Evolutionary conservation across 2,888 invertebrate genomes (phyloP), one percentile per base, ranked within the genome.

Genomic region (Orthonevra nobilis): DNA sequence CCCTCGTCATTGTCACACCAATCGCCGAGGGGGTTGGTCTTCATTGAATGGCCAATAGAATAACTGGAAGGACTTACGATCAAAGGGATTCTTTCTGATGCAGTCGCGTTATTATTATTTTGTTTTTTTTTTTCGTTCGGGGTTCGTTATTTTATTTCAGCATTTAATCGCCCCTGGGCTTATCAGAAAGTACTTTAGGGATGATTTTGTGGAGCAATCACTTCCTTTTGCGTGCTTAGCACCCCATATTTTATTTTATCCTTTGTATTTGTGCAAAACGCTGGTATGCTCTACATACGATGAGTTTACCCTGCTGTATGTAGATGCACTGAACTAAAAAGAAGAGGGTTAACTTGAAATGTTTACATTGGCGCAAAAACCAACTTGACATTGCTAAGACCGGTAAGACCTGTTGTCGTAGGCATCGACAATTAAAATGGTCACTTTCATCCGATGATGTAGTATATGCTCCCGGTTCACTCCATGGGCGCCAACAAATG

Each of bases 21-120:
- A 79, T 79, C 87, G 86, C 86, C 86, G 86, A 64, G 83, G 85
- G 87, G 87, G 87, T 86, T 85, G 86, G 83, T 84, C 85, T 75
- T 73, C 81, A 81, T 77, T 79, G 70, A 70, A 74, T 34, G 77
- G 83, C 83, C 83, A 83, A 83, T 83, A 38, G 82, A 58, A 81
- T 72, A 75, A 46, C 73, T 69, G 60, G 66, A 56, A 60, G 36
- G 75, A 64, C 79, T 50, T 79, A 81, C 83, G 85, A 85, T 85
- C 85, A 85, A 85, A 84, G 81, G 70, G 82, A 83, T 84, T 84
- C 82, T 73, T 70, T 72, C 42, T 72, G 52, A 10, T 66, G 52
- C 56, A 70, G 58, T 81, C 56, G 64, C 32, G 58, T 66, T 60
- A 64, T 50, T 69, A 58, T 32, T 64, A 63, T 56, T 56, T 26